Evolutionary conservation across 2,113 vertebrate species (phyloP).

Genomic region (Planiliza haematocheilus): DNA sequence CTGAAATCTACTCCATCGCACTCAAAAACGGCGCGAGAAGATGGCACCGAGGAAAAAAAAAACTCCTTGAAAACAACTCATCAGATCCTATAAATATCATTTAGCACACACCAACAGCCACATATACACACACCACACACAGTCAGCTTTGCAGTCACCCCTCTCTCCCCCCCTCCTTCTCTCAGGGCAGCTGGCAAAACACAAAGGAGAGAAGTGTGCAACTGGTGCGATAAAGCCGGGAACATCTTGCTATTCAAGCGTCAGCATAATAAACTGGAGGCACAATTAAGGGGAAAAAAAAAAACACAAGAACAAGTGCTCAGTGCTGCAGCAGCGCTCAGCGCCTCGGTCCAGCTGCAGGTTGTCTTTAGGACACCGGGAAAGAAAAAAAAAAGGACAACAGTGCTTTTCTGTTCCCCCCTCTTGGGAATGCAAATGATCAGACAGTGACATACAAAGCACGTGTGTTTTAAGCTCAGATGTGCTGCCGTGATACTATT

Average conservation of each 20-base stretch:
- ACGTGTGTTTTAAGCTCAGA: constrained; percentile 66
- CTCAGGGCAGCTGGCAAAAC: constrained; percentile 82
- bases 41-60: constrained; percentile 12
- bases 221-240: constrained; percentile 83
- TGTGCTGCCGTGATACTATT: constrained; percentile 53
- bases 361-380: constrained; percentile 62
- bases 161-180: constrained; percentile 42
- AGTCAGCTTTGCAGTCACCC: constrained; percentile 29
- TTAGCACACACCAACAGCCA: constrained; percentile 30
- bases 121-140: constrained; percentile 40
- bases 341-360: constrained; percentile 67
- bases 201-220: constrained; percentile 85
- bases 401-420: constrained; percentile 55
- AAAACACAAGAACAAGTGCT: constrained; percentile 60
- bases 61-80: constrained; percentile 34
- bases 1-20: background rate
- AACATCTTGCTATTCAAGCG: constrained; percentile 81
- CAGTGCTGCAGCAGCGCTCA: constrained; percentile 50
- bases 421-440: constrained; percentile 73
- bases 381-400: constrained; percentile 48
- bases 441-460: constrained; percentile 65
- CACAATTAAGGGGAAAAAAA: constrained; percentile 62
- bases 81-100: constrained; percentile 34
- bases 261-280: constrained; percentile 79
- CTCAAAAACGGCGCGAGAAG: background rate